Evolutionary conservation across 2,888 invertebrate species (phyloP), one percentile per base, ranked within the genome.

Genomic region (Lochmaea crataegi): DNA sequence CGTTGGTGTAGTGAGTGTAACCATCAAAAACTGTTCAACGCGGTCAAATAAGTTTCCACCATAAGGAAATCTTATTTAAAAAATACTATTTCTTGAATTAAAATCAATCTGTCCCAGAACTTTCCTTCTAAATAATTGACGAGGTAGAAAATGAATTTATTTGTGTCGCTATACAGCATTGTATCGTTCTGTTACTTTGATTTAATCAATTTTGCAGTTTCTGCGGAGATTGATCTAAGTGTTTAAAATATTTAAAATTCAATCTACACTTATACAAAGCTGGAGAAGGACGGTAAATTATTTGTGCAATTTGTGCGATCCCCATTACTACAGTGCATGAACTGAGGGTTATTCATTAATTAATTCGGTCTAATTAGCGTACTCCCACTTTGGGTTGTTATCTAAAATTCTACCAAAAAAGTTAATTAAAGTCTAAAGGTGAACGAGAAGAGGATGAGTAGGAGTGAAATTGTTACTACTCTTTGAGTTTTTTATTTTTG

Each of bases 321-420:
- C 5, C 32, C 12, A 45, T 12, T 45, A 45, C 11, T 14, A 11
- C 22, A 26, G 58, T 26, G 58, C 22, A 58, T 32, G 32, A 32
- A 68, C 68, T 41, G 66, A 41, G n/a, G 18, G 38, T 66, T 65
- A 48, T 69, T 56, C n/a, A 14, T 65, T 63, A 68, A 74, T 74
- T 74, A 66, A 72, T 53, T 32, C 16, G 53, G 10, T 65, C 48
- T 70, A 72, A 75, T 75, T 75, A 72, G 60, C 58, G 58, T 26
- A 16, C 42, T 48, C 61, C 45, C 5, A 32, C 7, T 32, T 32
- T 32, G 32, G 7, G 32, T 32, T 32, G 32, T 32, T 10, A 45
- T 45, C 45, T 10, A 42, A 42, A 42, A 42, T 12, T 45, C 4
- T 45, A 45, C 32, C 6, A 32, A 32, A 32, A 32, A 32, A 32